Evolutionary conservation across 2,888 invertebrate species (phyloP).

Genomic region (Brenthis ino): DNA sequence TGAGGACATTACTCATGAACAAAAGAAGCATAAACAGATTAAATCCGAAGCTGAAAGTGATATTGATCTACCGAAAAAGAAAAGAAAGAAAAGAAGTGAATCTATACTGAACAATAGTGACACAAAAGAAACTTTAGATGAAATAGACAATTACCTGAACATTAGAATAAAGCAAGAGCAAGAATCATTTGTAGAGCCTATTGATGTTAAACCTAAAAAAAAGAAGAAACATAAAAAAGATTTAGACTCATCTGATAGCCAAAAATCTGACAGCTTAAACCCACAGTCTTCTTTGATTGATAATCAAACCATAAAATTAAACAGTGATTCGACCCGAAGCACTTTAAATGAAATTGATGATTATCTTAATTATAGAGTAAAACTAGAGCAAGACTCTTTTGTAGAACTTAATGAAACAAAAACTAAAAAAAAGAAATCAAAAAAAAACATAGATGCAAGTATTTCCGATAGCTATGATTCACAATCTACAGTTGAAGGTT

Average conservation of each 20-base stretch:
- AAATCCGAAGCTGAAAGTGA: conserved; percentile 59
- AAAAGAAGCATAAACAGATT: conserved; percentile 45
- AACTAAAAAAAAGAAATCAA: conserved; percentile 7
- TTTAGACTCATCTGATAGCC: conserved; percentile 17
- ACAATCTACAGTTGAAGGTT: not conserved
- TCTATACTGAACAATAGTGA: conserved; percentile 28
- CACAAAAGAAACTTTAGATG: conserved; percentile 23
- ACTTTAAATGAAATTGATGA: conserved; percentile 5
- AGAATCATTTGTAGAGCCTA: conserved; percentile 44
- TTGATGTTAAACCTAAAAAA: conserved; percentile 41
- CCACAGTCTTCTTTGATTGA: not conserved
- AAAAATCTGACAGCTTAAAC: conserved; percentile 30
- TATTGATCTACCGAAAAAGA: conserved; percentile 47
- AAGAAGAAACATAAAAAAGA: conserved; percentile 41
- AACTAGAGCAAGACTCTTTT: conserved; percentile 13
- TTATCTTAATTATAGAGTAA: conserved; percentile 11
- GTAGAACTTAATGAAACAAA: conserved; percentile 5
- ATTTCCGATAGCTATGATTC: conserved; percentile 9
- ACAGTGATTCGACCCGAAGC: not conserved
- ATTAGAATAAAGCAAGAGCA: conserved; percentile 58
- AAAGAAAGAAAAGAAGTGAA: conserved; percentile 39
- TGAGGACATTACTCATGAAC: conserved; percentile 18
- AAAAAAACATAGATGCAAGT: not conserved
- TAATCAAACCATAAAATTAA: conserved; percentile 7
- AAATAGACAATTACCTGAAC: conserved; percentile 53